These are phyloP conservation scores for Sebastes hopkinsi DNA, from an alignment of 2,797 vertebrate species.

Conservation along the genomic window DNA sequence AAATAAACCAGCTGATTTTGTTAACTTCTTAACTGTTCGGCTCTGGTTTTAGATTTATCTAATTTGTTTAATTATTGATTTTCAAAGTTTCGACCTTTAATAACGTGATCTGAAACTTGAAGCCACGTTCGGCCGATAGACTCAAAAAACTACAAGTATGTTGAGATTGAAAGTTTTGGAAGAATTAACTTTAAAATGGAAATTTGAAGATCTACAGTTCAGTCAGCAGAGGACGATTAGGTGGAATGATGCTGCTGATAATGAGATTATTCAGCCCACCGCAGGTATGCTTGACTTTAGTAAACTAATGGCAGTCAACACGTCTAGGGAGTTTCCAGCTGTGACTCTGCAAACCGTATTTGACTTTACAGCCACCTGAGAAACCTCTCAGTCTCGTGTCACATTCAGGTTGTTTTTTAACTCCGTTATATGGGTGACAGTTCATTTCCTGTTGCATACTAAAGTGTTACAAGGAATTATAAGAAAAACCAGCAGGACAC, in stretches of 20 bases:
- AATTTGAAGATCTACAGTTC: neutral
- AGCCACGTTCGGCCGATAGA: neutral
- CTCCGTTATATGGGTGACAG: neutral
- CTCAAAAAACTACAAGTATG: neutral
- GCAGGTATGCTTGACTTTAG: neutral
- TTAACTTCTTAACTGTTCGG: neutral
- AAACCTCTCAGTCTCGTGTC: neutral
- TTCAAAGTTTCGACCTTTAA: neutral
- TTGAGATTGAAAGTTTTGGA: neutral
- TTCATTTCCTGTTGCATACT: neutral
- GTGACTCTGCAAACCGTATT: neutral
- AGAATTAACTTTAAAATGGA: neutral
- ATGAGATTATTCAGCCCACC: rapidly evolving
- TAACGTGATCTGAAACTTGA: neutral
- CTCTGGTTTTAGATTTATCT: neutral
- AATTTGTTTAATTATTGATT: neutral
- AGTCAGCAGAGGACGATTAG: neutral
- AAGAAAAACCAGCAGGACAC: neutral
- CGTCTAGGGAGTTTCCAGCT: neutral
- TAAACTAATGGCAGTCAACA: no score
- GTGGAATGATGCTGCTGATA: neutral
- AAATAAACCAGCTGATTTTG: neutral
- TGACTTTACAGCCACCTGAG: neutral
- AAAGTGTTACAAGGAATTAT: neutral
- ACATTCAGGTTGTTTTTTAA: neutral